Evolutionary conservation across 2,113 vertebrate species (phyloP), one percentile per base, ranked within the genome.

Genomic region (Prietella phreatophila): DNA sequence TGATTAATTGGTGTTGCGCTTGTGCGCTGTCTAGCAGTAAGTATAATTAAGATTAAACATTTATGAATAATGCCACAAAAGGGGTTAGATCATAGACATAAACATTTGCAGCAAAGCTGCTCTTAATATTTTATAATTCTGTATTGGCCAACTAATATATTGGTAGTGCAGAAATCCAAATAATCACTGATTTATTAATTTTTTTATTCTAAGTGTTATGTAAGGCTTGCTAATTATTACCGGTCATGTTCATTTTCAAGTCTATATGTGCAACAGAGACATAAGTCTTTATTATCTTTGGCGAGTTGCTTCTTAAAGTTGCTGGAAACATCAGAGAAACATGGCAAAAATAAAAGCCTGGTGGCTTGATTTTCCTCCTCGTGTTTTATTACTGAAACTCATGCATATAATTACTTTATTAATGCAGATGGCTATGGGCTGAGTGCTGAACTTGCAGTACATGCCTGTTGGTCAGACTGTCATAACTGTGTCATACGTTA

Each of bases 321-420:
- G 87, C 95, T 96, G 94, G 93, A 96, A 96, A 93, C 94, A 94
- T 93, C 88, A 91, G 87, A 92, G 90, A 84, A 92, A 82, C 91
- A 90, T 92, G 93, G 93, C 93, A 91, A 25, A 90, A 90, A 93
- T 94, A 88, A 95, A 95, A 93, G 89, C 87, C 90, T 89, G 91
- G 92, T 91, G 87, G 85, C 93, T 92, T 92, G 83, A 92, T 85
- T 86, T 82, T 60, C 53, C 91, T 87, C 67, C 81, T 33, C 82
- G 65, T 92, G 92, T 89, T 88, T 89, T 94, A 89, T 91, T 93
- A 90, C 89, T 88, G 42, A 91, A 91, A 83, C 84, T 91, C 86
- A 85, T 81, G 89, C 93, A 91, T 94, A 89, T 93, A 93, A 94
- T 94, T 94, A 92, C 89, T 91, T 73, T 89, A 90, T 93, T 94